Evolutionary conservation across 2,888 invertebrate genomes (phyloP).

Genomic region (Herminia tarsipennalis): DNA sequence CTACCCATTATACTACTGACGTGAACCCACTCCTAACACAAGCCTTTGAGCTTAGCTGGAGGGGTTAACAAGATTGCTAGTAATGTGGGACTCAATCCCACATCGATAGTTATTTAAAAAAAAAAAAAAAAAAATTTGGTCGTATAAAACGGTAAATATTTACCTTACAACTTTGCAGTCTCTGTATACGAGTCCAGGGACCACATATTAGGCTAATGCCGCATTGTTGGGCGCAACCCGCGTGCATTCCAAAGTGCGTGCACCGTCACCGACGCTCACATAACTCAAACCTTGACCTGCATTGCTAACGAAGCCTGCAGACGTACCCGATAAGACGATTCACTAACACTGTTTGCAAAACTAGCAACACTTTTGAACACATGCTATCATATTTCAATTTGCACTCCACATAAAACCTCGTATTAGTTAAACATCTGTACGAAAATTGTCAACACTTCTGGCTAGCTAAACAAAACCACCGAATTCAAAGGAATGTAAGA

Average conservation of each 20-base stretch:
- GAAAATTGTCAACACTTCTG: constrained; percentile 4
- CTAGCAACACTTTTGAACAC: constrained; percentile 30
- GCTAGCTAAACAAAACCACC: neutral
- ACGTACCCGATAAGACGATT: constrained; percentile 53
- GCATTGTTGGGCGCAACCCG: constrained; percentile 43
- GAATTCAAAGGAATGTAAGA: neutral
- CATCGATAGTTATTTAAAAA: too few species aligned
- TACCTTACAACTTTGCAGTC: constrained; percentile 43
- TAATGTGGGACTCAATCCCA: too few species aligned
- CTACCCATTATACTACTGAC: too few species aligned
- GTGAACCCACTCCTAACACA: too few species aligned
- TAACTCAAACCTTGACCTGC: constrained; percentile 74
- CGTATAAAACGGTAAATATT: constrained; percentile 18
- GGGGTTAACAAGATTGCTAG: too few species aligned
- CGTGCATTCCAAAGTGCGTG: constrained; percentile 55
- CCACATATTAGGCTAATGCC: constrained; percentile 33
- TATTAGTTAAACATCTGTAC: neutral
- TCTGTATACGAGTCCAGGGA: constrained; percentile 31
- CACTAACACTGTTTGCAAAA: constrained; percentile 45
- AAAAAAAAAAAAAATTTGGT: too few species aligned
- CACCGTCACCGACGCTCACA: constrained; percentile 57
- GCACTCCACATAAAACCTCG: neutral
- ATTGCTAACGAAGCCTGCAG: constrained; percentile 68
- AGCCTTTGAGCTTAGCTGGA: too few species aligned
- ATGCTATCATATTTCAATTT: constrained; percentile 9